Conservation (phyloP, 1,140 invertebrate species). For the Gonioctena quinquepunctata region DNA sequence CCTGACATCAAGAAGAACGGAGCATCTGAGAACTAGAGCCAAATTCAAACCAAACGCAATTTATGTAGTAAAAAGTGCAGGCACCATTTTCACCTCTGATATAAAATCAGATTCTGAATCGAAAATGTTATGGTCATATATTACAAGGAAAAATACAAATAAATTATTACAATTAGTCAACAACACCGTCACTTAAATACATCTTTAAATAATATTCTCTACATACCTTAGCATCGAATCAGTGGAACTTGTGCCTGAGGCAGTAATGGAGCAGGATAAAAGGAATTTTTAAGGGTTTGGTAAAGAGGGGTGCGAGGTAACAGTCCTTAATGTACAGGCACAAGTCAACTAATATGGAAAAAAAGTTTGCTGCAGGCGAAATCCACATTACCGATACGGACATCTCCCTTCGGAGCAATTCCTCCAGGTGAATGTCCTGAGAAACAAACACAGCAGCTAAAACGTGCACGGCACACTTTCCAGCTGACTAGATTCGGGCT, state of each 20-base stretch:
- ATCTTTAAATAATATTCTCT: neutral
- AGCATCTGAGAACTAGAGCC: too few species aligned
- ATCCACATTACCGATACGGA: conserved; percentile 45
- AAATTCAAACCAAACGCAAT: too few species aligned
- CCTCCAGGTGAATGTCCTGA: conserved; percentile 44
- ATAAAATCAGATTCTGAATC: too few species aligned
- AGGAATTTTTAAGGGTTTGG: conserved; percentile 55
- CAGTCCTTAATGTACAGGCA: conserved; percentile 55
- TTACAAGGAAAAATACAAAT: too few species aligned
- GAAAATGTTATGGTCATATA: too few species aligned
- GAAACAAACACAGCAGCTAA: conserved; percentile 48
- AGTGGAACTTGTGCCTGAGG: conserved; percentile 49
- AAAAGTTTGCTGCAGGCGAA: conserved; percentile 51
- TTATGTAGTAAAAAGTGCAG: too few species aligned
- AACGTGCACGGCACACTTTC: conserved; percentile 20
- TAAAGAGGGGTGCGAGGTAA: conserved; percentile 51
- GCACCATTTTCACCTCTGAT: too few species aligned
- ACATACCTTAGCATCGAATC: neutral
- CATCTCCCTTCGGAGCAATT: conserved; percentile 45
- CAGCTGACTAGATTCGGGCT: neutral
- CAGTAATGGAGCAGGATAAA: conserved; percentile 56
- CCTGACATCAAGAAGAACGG: too few species aligned
- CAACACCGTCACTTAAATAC: neutral
- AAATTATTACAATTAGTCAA: too few species aligned
- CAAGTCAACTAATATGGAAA: conserved; percentile 52